Evolutionary conservation across 2,888 invertebrate genomes (phyloP).

Genomic region (Cotesia congregata): DNA sequence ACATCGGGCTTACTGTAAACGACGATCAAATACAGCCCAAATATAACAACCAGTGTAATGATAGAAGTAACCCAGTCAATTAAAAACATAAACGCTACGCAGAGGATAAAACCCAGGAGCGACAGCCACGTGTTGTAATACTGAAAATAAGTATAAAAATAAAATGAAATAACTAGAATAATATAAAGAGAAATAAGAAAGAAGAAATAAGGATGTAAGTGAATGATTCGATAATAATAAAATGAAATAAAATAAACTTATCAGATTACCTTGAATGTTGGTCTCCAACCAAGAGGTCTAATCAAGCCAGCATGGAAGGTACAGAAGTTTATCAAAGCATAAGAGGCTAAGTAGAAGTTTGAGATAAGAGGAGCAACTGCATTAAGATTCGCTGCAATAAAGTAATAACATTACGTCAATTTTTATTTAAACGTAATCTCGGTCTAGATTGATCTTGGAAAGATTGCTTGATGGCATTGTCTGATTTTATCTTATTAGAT

Average conservation of each 20-base stretch:
- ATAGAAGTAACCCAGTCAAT: constrained; percentile 94
- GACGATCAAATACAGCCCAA: constrained; percentile 91
- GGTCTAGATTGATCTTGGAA: background rate
- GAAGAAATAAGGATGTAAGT: background rate
- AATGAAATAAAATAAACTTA: background rate
- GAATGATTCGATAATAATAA: background rate
- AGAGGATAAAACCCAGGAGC: constrained; percentile 84
- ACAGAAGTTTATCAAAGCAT: constrained; percentile 95
- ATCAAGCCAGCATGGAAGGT: constrained; percentile 94
- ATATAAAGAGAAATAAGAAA: too few species aligned
- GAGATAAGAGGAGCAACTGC: constrained; percentile 93
- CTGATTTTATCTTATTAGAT: background rate
- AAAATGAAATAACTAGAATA: too few species aligned
- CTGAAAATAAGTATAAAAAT: constrained; percentile 71
- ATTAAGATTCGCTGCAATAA: constrained; percentile 83
- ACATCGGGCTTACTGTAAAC: constrained; percentile 96
- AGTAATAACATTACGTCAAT: constrained; percentile 6
- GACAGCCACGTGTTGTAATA: constrained; percentile 95
- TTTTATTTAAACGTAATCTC: background rate
- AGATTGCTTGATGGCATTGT: background rate
- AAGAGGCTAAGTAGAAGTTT: constrained; percentile 95
- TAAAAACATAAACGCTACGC: constrained; percentile 92
- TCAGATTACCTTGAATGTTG: constrained; percentile 83
- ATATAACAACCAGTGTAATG: constrained; percentile 90
- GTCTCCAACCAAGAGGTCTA: constrained; percentile 91